Evolutionary conservation across 2,113 vertebrate species (phyloP), one percentile per base, ranked within the genome.

Genomic region (Psophia crepitans): DNA sequence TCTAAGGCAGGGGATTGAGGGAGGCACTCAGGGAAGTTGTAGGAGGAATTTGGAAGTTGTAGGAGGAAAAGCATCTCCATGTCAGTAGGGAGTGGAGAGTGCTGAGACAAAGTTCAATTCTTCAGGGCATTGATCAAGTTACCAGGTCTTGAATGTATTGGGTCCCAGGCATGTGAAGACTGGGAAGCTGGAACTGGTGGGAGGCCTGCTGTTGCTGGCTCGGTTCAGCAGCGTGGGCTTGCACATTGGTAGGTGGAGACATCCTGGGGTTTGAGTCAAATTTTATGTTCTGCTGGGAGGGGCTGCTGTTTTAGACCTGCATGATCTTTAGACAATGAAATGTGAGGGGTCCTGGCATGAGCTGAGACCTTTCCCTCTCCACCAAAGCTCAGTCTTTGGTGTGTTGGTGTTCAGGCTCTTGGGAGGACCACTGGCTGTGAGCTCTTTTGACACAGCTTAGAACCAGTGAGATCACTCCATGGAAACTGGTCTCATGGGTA

Each of bases 1-100:
- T 69, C 81, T 92, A 80, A 89, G 73, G 87, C 84, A 84, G 54
- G 81, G 73, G 69, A 48, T 88, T 83, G 88, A 92, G 63, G 58
- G 70, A 90, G 87, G 78, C 60, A 33, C 93, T 97, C 95, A 96
- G 94, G 93, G 96, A 96, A 95, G 93, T 69, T 91, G 57, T 49
- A 61, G 79, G 94, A 93, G 94, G 88, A 94, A 70, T 76, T 51
- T 93, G 86, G 82, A 93, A 94, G 77, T 70, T 60, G 82, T 30
- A 90, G 68, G 58, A 91, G 82, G 84, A 91, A 65, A 89, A 95
- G 81, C 87, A 82, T 82, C 88, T 96, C 90, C 80, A 51, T 85
- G 27, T 85, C 44, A 61, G 41, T 80, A 30, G 44, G 71, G 57
- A 85, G 19, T 80, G 68, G 80, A 90, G 88, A 74, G 53, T 68